phyloP scores from a whole-genome alignment of 2,113 vertebrate species.

The Phyllostomus discolor region DNA sequence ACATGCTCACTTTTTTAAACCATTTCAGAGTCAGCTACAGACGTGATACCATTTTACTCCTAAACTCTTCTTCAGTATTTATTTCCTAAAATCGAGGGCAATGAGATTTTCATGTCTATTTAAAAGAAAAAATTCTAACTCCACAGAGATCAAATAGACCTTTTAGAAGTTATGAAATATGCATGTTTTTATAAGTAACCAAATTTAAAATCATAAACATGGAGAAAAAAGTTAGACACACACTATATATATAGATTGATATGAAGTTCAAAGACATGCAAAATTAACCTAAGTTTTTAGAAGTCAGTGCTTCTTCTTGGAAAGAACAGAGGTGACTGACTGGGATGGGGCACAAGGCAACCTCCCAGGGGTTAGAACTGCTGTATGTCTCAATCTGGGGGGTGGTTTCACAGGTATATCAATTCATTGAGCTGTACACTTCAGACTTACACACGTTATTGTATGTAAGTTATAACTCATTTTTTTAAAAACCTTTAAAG shows the following conservation, averaged over 20 bases:
- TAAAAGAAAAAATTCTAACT: conserved; percentile 8
- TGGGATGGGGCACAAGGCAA: not conserved
- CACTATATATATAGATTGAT: not conserved
- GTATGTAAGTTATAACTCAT: not conserved
- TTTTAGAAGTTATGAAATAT: not conserved
- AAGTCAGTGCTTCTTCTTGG: not conserved
- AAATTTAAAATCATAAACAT: not conserved
- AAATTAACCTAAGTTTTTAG: not conserved
- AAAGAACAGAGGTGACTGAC: not conserved
- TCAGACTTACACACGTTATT: not conserved
- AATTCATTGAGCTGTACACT: not conserved
- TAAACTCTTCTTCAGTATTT: not conserved
- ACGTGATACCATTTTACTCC: not conserved
- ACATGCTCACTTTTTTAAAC: not conserved
- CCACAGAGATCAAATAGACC: not conserved
- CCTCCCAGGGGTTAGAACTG: not conserved
- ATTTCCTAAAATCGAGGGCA: not conserved
- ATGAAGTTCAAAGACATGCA: not conserved
- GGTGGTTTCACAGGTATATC: not conserved
- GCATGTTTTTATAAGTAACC: not conserved
- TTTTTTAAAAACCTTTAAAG: not conserved
- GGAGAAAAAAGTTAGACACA: conserved; percentile 3
- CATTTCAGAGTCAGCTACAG: not conserved
- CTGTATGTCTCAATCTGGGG: not conserved
- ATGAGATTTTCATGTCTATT: not conserved